Evolutionary conservation across 1,140 invertebrate species (phyloP).

Genomic region (Caenorhabditis inopinata): DNA sequence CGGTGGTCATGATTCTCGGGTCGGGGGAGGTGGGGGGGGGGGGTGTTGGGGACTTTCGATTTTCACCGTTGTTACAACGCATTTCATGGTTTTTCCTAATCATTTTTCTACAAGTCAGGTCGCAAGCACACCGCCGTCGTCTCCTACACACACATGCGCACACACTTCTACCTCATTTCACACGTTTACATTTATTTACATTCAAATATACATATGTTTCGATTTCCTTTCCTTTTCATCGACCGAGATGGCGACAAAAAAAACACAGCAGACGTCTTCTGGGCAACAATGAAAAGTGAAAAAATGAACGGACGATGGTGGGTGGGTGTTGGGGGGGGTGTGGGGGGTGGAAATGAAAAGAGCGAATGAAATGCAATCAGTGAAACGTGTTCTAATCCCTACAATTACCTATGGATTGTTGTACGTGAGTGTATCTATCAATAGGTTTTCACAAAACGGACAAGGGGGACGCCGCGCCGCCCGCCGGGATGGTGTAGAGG

Average conservation of each 20-base stretch:
- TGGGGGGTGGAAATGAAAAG: background rate
- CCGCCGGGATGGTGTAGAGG: constrained; percentile 28
- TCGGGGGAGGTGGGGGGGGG: too few relatives aligned
- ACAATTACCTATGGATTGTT: constrained; percentile 20
- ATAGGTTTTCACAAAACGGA: constrained; percentile 23
- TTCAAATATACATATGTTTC: constrained; percentile 32
- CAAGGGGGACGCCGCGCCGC: constrained; percentile 18
- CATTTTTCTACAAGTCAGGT: background rate
- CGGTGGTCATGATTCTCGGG: background rate
- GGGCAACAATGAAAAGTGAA: constrained; percentile 19
- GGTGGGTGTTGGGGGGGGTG: too few relatives aligned
- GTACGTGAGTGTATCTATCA: constrained; percentile 25
- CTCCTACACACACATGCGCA: background rate
- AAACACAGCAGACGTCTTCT: background rate
- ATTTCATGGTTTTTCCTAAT: background rate
- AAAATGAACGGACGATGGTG: background rate
- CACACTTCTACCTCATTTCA: constrained; percentile 33
- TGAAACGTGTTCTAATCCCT: constrained; percentile 34
- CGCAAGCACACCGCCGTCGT: constrained; percentile 5
- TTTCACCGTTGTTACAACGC: background rate
- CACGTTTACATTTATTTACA: constrained; percentile 34
- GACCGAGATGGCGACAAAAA: background rate
- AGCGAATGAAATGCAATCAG: constrained; percentile 23
- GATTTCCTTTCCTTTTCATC: constrained; percentile 24
- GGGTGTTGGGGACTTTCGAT: constrained; percentile 7